Conservation (phyloP, 2,888 invertebrate species). For the Congeria kusceri region DNA sequence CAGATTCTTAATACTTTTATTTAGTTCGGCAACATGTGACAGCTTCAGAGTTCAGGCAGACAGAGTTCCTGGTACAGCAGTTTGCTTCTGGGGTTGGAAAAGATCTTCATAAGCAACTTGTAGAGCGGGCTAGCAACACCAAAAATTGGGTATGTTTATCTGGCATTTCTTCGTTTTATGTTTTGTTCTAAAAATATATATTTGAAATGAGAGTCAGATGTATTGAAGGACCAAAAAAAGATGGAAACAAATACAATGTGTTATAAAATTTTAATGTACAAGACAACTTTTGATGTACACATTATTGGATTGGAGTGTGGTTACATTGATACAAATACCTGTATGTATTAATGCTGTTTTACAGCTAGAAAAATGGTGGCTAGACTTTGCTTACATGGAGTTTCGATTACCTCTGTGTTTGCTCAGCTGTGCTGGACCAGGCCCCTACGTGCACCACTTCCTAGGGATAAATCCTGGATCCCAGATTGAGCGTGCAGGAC, state of each 20-base stretch:
- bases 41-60: conserved; percentile 85
- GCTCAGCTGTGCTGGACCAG: conserved; percentile 86
- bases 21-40: conserved; percentile 86
- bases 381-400: conserved; percentile 87
- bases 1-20: background rate
- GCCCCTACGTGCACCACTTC: conserved; percentile 75
- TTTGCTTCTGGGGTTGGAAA: conserved; percentile 87
- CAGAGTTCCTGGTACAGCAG: conserved; percentile 86
- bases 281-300: too few species aligned
- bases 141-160: conserved; percentile 87
- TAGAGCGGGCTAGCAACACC: conserved; percentile 85
- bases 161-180: background rate
- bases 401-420: conserved; percentile 87
- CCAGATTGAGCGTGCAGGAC: conserved; percentile 82
- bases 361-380: conserved; percentile 88
- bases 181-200: too few species aligned
- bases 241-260: background rate
- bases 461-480: conserved; percentile 78
- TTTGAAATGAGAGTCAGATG: too few species aligned
- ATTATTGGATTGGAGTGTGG: too few species aligned
- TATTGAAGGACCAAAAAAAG: too few species aligned
- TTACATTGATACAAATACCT: too few species aligned
- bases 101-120: conserved; percentile 86
- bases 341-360: conserved; percentile 43
- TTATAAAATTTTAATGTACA: too few species aligned